These are phyloP conservation scores for Mercenaria mercenaria DNA, from an alignment of 1,140 invertebrate genomes.

Conservation along the genomic window DNA sequence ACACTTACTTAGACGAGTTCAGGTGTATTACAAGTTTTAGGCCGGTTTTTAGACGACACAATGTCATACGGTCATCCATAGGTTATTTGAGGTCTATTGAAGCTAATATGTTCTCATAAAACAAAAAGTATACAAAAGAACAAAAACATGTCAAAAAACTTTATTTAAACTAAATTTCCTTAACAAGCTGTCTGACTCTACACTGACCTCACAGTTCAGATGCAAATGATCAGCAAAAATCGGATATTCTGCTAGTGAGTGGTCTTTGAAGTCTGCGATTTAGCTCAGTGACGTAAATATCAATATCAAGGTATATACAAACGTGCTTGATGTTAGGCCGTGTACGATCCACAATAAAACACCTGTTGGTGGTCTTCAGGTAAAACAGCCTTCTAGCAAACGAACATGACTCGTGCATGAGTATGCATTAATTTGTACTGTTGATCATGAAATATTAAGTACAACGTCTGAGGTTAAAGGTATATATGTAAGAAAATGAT, in stretches of 20 bases:
- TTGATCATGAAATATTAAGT: background rate
- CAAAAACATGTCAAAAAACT: too few relatives aligned
- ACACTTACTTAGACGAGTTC: background rate
- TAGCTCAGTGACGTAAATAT: constrained; percentile 17
- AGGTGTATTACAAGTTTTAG: constrained; percentile 13
- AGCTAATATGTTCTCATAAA: background rate
- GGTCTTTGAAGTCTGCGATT: background rate
- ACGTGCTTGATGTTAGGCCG: background rate
- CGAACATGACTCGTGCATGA: constrained; percentile 17
- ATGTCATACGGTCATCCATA: background rate
- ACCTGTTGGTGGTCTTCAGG: constrained; percentile 53
- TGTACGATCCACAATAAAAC: background rate
- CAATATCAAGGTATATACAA: constrained; percentile 30
- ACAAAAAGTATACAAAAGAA: too few relatives aligned
- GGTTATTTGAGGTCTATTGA: background rate
- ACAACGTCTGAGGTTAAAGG: background rate
- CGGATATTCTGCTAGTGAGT: too few relatives aligned
- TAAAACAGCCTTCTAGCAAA: background rate
- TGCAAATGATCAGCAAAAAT: background rate
- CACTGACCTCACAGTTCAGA: background rate
- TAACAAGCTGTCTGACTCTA: too few relatives aligned
- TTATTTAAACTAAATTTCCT: too few relatives aligned
- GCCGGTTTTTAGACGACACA: background rate
- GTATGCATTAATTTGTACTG: constrained; percentile 8
- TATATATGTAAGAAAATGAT: background rate